A percentile compares a stretch with the other conserved stretches of the same genome.
phyloP scores from a whole-genome alignment of 1,140 invertebrate species.

The Diabrotica undecimpunctata region DNA sequence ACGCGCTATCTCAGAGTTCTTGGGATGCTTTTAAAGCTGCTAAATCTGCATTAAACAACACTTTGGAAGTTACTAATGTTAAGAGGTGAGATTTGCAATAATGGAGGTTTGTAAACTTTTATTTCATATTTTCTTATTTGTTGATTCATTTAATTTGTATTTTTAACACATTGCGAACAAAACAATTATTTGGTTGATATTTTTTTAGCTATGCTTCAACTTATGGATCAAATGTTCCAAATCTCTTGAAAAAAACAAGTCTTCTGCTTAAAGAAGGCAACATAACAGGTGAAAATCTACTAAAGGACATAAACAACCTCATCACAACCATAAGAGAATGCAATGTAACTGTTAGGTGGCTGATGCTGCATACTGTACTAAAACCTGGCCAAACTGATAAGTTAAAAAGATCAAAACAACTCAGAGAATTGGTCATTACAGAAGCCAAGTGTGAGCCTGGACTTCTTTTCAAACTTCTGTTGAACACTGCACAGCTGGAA shows the following conservation, averaged over 20 bases:
- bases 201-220: conserved; percentile 51
- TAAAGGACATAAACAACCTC: conserved; percentile 81
- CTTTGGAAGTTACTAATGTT: conserved; percentile 68
- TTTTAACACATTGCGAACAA: too few species aligned
- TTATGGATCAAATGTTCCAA: conserved; percentile 51
- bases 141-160: too few species aligned
- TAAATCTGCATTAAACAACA: conserved; percentile 79
- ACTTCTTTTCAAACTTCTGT: conserved; percentile 73
- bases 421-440: conserved; percentile 70
- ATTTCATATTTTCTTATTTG: too few species aligned
- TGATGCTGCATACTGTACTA: conserved; percentile 79
- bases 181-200: too few species aligned
- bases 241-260: conserved; percentile 32
- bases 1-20: too few species aligned
- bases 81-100: conserved; percentile 47
- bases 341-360: conserved; percentile 89
- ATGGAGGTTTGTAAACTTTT: too few species aligned
- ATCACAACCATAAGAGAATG: conserved; percentile 85
- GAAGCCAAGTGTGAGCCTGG: conserved; percentile 74
- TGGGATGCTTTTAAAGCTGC: conserved; percentile 95
- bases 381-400: conserved; percentile 61
- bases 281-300: conserved; percentile 75
- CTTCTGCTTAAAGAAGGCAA: conserved; percentile 80
- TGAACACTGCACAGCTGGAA: conserved; percentile 89
- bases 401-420: conserved; percentile 68